Evolutionary conservation across 1,140 invertebrate species (phyloP).

Genomic region (Orchesella cincta): DNA sequence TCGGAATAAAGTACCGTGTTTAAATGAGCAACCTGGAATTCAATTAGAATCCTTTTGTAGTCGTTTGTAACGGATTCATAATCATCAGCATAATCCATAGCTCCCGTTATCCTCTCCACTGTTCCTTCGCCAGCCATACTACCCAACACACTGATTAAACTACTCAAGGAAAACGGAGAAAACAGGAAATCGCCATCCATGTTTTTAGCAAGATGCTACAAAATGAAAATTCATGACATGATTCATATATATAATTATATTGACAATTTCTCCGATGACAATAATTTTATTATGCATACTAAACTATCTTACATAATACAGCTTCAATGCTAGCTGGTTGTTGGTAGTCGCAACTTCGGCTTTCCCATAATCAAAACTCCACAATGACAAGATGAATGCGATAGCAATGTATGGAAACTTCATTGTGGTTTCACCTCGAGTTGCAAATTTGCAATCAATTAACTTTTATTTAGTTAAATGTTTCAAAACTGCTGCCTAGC

Average conservation of each 20-base stretch:
- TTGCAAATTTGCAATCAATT: no score
- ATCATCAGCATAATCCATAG: not conserved
- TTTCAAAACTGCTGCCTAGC: no score
- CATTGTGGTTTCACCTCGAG: no score
- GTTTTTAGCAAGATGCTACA: conserved; percentile 13
- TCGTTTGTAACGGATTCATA: conserved; percentile 13
- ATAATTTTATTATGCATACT: conserved; percentile 5
- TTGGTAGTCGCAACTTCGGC: conserved; percentile 12
- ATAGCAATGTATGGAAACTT: no score
- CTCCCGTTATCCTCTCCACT: not conserved
- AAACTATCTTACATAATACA: conserved; percentile 11
- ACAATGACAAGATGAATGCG: no score
- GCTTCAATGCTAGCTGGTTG: not conserved
- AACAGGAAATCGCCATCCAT: conserved; percentile 9
- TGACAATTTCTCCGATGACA: not conserved
- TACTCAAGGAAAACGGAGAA: conserved; percentile 12
- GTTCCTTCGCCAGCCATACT: not conserved
- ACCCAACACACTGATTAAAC: not conserved
- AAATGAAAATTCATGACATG: conserved; percentile 4
- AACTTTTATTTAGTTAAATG: no score
- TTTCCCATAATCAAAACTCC: not conserved
- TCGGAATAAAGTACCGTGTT: not conserved
- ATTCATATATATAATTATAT: not conserved
- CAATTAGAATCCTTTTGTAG: conserved; percentile 31
- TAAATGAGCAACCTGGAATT: conserved; percentile 7